Conservation (phyloP, 2,797 vertebrate species). For the Alfaro cultratus region DNA sequence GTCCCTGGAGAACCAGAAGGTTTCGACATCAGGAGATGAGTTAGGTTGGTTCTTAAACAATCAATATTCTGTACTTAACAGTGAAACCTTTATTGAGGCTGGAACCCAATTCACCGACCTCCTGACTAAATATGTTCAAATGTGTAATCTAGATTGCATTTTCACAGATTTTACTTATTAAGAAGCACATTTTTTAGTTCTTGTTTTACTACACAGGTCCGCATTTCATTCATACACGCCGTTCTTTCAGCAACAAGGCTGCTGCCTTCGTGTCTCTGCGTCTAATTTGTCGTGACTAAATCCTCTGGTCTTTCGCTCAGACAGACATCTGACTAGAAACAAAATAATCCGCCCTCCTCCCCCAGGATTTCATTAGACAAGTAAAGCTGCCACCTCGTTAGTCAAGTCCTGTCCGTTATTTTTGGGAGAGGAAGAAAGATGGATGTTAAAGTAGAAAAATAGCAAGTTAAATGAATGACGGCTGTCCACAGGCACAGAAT, state of each 20-base stretch:
- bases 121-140: neutral
- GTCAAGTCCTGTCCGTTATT: conserved; percentile 15
- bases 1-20: neutral
- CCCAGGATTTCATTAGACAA: conserved; percentile 30
- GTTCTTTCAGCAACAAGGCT: neutral
- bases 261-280: conserved; percentile 15
- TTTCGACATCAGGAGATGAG: neutral
- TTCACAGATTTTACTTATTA: neutral
- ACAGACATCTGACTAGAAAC: conserved; percentile 21
- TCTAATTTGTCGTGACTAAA: conserved; percentile 11
- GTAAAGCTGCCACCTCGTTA: conserved; percentile 28
- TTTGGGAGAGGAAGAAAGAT: neutral
- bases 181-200: neutral
- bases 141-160: neutral
- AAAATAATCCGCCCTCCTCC: conserved; percentile 24
- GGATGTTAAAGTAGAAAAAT: neutral
- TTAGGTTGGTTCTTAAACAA: no score
- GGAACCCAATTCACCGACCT: neutral
- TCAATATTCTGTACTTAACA: neutral
- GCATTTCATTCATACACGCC: neutral
- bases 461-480: neutral
- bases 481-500: neutral
- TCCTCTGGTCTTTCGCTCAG: conserved; percentile 16
- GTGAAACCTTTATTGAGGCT: neutral
- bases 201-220: neutral